A percentile compares a stretch with the other conserved stretches of the same genome.
phyloP scores from a whole-genome alignment of 1,140 invertebrate species.

The Cyclargus thomasi region DNA sequence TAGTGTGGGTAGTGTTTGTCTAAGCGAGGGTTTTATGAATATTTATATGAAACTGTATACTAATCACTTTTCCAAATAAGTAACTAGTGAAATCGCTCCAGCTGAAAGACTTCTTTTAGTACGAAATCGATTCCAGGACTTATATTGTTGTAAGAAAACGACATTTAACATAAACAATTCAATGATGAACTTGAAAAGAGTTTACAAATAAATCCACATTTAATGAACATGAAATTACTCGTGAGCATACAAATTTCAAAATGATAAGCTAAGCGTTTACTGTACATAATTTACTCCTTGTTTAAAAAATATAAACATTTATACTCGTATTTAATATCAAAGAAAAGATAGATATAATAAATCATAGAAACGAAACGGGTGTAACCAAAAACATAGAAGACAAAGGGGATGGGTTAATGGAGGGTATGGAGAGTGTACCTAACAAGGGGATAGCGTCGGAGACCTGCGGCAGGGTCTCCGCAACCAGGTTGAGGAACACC shows the following conservation, averaged over 20 bases:
- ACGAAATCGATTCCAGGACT: conserved; percentile 65
- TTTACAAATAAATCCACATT: not conserved
- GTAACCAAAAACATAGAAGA: conserved; percentile 37
- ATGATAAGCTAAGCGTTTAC: conserved; percentile 31
- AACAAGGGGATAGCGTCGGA: conserved; percentile 95
- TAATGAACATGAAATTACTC: not conserved
- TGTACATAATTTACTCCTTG: conserved; percentile 67
- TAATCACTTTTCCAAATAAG: not conserved
- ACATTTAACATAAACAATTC: conserved; percentile 21
- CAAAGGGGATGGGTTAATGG: conserved; percentile 37
- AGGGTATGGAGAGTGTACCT: conserved; percentile 81
- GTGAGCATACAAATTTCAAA: conserved; percentile 3
- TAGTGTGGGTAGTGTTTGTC: not conserved
- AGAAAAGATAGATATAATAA: conserved; percentile 42
- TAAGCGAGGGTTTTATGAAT: not conserved
- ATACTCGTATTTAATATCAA: conserved; percentile 45
- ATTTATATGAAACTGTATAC: not conserved
- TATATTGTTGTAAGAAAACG: conserved; percentile 26
- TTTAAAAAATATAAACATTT: conserved; percentile 62
- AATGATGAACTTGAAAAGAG: conserved; percentile 17
- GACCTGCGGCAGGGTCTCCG: conserved; percentile 95
- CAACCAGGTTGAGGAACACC: conserved; percentile 98
- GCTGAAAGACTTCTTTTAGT: conserved; percentile 17
- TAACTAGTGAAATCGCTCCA: not conserved
- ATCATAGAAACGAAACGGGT: conserved; percentile 32